Conservation (phyloP, 2,888 invertebrate genomes). For the Heterodera filipjevi region DNA sequence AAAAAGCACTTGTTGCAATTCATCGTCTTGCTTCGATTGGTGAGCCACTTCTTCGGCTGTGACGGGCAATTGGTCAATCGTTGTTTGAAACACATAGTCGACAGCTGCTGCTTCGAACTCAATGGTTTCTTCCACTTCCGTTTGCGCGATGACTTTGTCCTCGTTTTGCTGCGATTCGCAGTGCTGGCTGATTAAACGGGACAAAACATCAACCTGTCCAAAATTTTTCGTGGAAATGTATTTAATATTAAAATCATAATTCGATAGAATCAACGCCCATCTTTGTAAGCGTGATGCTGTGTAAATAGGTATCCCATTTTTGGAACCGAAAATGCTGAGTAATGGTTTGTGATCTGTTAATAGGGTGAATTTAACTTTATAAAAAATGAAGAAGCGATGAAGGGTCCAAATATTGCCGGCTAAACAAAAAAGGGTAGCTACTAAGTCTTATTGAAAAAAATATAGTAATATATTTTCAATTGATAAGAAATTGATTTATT, state of each 20-base stretch:
- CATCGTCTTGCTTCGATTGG: background rate
- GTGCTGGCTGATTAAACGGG: slow-evolving; percentile 42
- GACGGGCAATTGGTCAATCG: slow-evolving; percentile 15
- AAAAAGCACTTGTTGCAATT: background rate
- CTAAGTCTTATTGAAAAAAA: too few relatives aligned
- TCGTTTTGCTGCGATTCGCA: too few relatives aligned
- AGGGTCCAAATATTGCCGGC: too few relatives aligned
- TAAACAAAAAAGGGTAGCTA: too few relatives aligned
- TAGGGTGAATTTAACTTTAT: slow-evolving; percentile 66
- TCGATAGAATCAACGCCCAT: slow-evolving; percentile 55
- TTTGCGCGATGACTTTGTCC: too few relatives aligned
- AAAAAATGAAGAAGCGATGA: too few relatives aligned
- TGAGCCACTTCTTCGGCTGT: slow-evolving; percentile 18
- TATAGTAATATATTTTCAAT: too few relatives aligned
- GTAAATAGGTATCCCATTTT: slow-evolving; percentile 51
- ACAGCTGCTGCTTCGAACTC: background rate
- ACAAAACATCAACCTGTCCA: slow-evolving; percentile 64
- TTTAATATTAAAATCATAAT: slow-evolving; percentile 63
- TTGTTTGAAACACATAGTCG: background rate
- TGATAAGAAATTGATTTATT: too few relatives aligned
- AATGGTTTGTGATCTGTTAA: slow-evolving; percentile 63
- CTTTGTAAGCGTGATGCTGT: slow-evolving; percentile 58
- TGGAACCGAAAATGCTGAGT: slow-evolving; percentile 48
- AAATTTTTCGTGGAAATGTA: slow-evolving; percentile 55
- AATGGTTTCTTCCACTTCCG: background rate